Percentiles rank a stretch among this genome's conserved stretches.
Evolutionary conservation across 64 coral and sea anemone species (phyloP).

Genomic region (Pocillopora damicornis): DNA sequence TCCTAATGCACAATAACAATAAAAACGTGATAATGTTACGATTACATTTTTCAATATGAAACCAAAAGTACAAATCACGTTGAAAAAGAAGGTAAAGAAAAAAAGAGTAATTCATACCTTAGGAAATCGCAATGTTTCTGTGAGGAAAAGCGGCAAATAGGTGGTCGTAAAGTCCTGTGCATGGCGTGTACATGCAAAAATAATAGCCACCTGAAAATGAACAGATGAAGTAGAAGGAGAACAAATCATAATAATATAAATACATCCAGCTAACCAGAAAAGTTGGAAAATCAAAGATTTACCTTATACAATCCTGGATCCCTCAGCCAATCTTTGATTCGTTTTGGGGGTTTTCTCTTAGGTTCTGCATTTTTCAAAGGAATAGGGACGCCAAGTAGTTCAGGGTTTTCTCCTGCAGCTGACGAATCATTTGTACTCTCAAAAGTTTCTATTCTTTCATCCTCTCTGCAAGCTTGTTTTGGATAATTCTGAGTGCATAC

Average conservation of each 20-base stretch:
- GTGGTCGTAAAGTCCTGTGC: neutral
- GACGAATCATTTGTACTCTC: neutral
- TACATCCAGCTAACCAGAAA: too few relatives aligned
- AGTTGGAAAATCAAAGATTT: neutral
- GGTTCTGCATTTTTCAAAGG: neutral
- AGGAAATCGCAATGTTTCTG: neutral
- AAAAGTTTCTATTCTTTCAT: neutral
- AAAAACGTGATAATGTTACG: too few relatives aligned
- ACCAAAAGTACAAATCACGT: neutral
- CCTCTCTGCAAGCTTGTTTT: neutral
- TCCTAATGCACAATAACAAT: neutral
- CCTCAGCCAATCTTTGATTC: neutral
- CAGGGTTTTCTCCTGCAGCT: neutral
- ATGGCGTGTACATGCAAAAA: constrained; percentile 1
- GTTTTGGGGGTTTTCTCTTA: neutral
- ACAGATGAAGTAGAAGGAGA: neutral
- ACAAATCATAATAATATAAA: too few relatives aligned
- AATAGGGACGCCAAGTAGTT: neutral
- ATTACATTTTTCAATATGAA: too few relatives aligned
- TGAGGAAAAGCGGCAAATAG: constrained; percentile 10
- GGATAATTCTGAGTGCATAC: neutral
- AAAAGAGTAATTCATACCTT: neutral
- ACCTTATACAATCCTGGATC: neutral
- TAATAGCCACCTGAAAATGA: neutral
- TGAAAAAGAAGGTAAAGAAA: too few relatives aligned